Conservation (phyloP, 37 sponge, comb jelly and placozoan genomes). For the Theonella swinhoei region DNA sequence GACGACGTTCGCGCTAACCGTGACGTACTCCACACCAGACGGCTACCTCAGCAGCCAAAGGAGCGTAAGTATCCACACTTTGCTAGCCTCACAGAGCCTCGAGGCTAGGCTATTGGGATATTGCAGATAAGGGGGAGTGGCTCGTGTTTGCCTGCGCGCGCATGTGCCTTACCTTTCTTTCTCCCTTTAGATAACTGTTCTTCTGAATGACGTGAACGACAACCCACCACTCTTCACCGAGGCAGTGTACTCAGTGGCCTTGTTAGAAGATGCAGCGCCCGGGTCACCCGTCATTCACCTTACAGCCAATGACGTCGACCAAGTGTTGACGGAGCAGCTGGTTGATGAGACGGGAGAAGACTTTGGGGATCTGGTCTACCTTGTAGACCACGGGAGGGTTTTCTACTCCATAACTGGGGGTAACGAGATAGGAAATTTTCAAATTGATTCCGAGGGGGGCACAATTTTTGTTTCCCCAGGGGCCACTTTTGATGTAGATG, state of each 20-base stretch:
- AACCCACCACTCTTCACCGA: conserved; percentile 58
- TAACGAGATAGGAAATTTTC: conserved; percentile 53
- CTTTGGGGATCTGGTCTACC: conserved; percentile 28
- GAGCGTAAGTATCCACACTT: background rate
- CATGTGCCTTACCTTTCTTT: background rate
- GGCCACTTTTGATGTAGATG: conserved; percentile 54
- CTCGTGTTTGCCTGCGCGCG: background rate
- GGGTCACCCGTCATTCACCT: conserved; percentile 39
- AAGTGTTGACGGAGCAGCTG: background rate
- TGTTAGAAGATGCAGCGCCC: conserved; percentile 27
- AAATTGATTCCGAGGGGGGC: conserved; percentile 56
- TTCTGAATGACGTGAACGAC: conserved; percentile 61
- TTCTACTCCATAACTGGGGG: conserved; percentile 60
- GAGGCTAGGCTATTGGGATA: background rate
- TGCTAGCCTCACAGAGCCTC: too few species aligned
- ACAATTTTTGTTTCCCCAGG: conserved; percentile 23
- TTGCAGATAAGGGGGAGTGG: background rate
- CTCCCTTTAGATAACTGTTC: background rate
- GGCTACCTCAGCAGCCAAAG: background rate
- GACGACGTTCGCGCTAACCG: conserved; percentile 10
- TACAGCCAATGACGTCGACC: conserved; percentile 61
- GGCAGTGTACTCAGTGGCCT: background rate
- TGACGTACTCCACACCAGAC: conserved; percentile 37
- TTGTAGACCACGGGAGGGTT: conserved; percentile 59
- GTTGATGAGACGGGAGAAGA: conserved; percentile 16